These are phyloP conservation scores for Dicyrtomina minuta DNA, from an alignment of 2,888 invertebrate genomes.

Conservation along the genomic window DNA sequence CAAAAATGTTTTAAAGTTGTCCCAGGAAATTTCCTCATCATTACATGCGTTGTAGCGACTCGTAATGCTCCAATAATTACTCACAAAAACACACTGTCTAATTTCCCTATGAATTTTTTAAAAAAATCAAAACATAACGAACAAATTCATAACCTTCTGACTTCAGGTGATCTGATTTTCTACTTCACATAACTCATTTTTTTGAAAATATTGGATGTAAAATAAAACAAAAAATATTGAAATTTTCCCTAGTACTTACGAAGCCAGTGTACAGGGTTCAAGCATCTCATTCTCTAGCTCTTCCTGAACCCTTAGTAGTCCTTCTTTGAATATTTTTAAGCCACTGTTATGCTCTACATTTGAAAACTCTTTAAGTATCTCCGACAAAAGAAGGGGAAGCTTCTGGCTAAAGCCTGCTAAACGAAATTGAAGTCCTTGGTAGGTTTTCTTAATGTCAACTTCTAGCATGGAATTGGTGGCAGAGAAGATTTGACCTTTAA, in stretches of 20 bases:
- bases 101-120: conserved; percentile 17
- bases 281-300: conserved; percentile 13
- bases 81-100: neutral
- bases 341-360: neutral
- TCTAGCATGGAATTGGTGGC: conserved; percentile 17
- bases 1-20: neutral
- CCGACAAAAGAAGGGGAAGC: neutral
- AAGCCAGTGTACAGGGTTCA: conserved; percentile 9
- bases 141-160: too few relatives aligned
- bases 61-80: neutral
- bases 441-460: neutral
- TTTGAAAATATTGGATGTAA: too few relatives aligned
- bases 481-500: conserved; percentile 4
- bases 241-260: neutral
- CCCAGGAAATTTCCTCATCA: neutral
- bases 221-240: neutral
- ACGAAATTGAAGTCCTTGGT: conserved; percentile 13
- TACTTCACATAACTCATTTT: too few relatives aligned
- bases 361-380: neutral
- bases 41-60: conserved; percentile 1
- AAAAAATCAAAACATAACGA: too few relatives aligned
- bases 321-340: neutral
- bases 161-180: too few relatives aligned
- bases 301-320: neutral
- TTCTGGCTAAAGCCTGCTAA: conserved; percentile 19